Percentiles rank a stretch among this genome's conserved stretches.
These are phyloP conservation scores for Falco cherrug DNA, from an alignment of 2,797 vertebrate species.

Conservation along the genomic window DNA sequence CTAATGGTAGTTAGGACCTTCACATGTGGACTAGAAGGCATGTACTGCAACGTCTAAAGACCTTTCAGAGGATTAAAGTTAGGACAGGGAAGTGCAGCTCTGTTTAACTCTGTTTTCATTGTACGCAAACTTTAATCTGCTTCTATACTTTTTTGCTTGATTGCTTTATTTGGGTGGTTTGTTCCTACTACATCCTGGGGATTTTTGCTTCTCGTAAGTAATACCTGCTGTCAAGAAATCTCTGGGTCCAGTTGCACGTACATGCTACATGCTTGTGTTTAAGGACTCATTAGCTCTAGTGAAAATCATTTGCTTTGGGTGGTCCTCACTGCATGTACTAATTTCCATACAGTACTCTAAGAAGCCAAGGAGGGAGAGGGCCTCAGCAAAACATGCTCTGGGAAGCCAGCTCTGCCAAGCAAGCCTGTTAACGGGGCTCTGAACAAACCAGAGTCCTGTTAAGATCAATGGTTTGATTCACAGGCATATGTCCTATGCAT, in stretches of 20 bases:
- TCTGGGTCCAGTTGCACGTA: not conserved
- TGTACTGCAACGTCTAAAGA: not conserved
- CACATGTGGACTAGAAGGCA: not conserved
- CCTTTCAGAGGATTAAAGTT: not conserved
- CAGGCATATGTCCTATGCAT: not conserved
- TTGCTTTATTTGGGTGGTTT: not conserved
- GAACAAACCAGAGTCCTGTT: not conserved
- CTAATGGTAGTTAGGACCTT: not conserved
- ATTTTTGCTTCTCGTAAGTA: not conserved
- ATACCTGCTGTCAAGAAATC: not conserved
- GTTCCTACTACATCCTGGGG: not conserved
- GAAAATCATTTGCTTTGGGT: not conserved
- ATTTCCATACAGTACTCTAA: not conserved
- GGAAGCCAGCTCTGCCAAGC: conserved; percentile 12
- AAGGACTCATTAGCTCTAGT: not conserved
- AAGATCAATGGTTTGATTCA: not conserved
- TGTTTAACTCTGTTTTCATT: not conserved
- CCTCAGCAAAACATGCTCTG: not conserved
- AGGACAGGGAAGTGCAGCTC: not conserved
- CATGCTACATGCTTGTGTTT: not conserved
- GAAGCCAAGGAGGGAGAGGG: not conserved
- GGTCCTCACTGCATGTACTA: not conserved
- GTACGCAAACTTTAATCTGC: not conserved
- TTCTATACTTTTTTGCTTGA: not conserved
- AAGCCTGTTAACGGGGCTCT: not conserved